These are phyloP conservation scores for Chromoteleia sp. DNA, from an alignment of 2,888 invertebrate genomes.

Conservation along the genomic window DNA sequence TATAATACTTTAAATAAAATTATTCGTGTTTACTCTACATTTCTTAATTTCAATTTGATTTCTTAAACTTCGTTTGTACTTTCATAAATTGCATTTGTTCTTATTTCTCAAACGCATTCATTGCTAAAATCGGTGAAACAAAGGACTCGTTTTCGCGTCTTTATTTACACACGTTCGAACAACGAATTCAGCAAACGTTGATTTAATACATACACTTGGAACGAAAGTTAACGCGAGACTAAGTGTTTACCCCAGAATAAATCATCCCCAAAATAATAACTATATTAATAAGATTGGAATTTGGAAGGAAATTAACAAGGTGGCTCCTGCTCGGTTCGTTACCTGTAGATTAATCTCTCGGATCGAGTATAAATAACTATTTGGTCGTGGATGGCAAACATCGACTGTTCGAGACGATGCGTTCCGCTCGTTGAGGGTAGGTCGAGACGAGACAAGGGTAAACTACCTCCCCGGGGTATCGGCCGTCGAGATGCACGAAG, in stretches of 20 bases:
- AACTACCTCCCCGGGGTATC: constrained; percentile 80
- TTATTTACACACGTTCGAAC: no score
- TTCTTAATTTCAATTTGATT: no score
- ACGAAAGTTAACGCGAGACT: no score
- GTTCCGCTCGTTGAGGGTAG: constrained; percentile 31
- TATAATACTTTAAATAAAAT: no score
- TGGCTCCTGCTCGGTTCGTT: constrained; percentile 46
- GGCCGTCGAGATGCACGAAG: constrained; percentile 74
- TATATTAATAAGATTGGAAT: constrained; percentile 24
- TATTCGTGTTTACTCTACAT: no score
- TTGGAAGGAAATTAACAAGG: constrained; percentile 44
- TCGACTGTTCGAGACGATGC: constrained; percentile 41
- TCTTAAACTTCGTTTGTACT: no score
- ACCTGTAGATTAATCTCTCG: constrained; percentile 50
- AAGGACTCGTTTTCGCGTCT: no score
- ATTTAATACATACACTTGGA: no score
- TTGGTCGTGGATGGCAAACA: constrained; percentile 35
- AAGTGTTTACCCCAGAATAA: neutral
- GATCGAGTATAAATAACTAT: constrained; percentile 51
- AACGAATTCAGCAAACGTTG: no score
- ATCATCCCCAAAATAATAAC: constrained; percentile 23
- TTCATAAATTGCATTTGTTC: no score
- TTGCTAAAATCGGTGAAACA: no score
- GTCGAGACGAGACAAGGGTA: constrained; percentile 59
- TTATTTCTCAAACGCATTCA: no score